These are phyloP conservation scores for Eumacrocentrus americanus DNA, from an alignment of 2,888 invertebrate genomes.

Conservation along the genomic window DNA sequence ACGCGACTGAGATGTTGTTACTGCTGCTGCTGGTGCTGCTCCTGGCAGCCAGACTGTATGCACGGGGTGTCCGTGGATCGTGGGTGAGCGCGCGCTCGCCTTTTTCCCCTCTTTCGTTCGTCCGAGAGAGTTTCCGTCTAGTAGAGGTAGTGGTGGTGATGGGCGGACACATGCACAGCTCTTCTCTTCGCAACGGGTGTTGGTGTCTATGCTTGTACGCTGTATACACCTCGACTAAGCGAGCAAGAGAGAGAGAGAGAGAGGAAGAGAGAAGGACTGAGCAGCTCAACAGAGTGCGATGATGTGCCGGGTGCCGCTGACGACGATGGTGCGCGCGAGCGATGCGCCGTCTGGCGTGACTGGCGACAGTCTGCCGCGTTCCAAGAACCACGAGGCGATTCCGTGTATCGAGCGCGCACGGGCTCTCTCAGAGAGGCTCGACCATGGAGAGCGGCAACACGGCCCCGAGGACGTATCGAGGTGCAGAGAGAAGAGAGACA, in stretches of 20 bases:
- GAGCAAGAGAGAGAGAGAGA: no score
- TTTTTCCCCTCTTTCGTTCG: constrained; percentile 10
- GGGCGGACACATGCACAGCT: neutral
- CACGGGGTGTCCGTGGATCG: constrained; percentile 32
- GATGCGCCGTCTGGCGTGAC: constrained; percentile 60
- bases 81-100: constrained; percentile 20
- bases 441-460: constrained; percentile 11
- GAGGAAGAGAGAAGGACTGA: constrained; percentile 20
- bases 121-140: constrained; percentile 27
- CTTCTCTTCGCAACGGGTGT: neutral
- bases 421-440: constrained; percentile 19
- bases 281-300: constrained; percentile 19
- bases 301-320: constrained; percentile 30
- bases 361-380: constrained; percentile 60
- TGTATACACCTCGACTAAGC: no score
- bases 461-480: constrained; percentile 11
- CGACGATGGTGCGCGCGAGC: constrained; percentile 48
- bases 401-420: constrained; percentile 57
- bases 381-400: constrained; percentile 60
- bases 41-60: constrained; percentile 38
- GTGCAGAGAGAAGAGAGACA: neutral
- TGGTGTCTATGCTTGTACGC: neutral
- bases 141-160: constrained; percentile 5
- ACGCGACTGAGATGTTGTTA: constrained; percentile 23
- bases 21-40: constrained; percentile 35